Evolutionary conservation across 2,888 invertebrate species (phyloP).

Genomic region (Blera fallax): DNA sequence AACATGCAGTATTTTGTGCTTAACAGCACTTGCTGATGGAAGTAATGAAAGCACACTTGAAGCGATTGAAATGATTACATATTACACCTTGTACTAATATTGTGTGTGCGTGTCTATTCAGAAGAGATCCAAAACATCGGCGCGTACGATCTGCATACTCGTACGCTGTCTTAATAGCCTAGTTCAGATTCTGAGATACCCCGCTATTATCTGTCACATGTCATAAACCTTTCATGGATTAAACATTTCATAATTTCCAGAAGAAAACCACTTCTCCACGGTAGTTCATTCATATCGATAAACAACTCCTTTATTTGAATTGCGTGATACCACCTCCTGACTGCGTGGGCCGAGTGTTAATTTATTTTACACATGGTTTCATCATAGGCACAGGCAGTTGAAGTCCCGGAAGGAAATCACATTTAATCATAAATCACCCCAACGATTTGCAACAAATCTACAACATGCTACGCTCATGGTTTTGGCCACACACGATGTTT

Average conservation of each 20-base stretch:
- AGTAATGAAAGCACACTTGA: too few relatives aligned
- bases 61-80: too few relatives aligned
- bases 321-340: conserved; percentile 48
- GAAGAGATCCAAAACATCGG: too few relatives aligned
- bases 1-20: too few relatives aligned
- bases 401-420: conserved; percentile 60
- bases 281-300: conserved; percentile 47
- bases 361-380: conserved; percentile 53
- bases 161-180: too few relatives aligned
- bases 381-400: background rate
- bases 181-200: background rate
- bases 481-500: conserved; percentile 62
- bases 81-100: too few relatives aligned
- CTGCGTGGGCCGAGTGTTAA: conserved; percentile 64
- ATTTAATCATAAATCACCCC: conserved; percentile 60
- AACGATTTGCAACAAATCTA: conserved; percentile 57
- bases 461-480: conserved; percentile 33
- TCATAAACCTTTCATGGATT: background rate
- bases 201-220: background rate
- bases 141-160: too few relatives aligned
- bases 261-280: background rate
- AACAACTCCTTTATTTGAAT: conserved; percentile 48
- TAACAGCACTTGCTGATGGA: too few relatives aligned
- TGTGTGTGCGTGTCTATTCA: too few relatives aligned
- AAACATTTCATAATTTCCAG: background rate